Percentiles rank a stretch among this genome's conserved stretches.
phyloP scores from a whole-genome alignment of 2,797 vertebrate species.

The Mustela erminea region DNA sequence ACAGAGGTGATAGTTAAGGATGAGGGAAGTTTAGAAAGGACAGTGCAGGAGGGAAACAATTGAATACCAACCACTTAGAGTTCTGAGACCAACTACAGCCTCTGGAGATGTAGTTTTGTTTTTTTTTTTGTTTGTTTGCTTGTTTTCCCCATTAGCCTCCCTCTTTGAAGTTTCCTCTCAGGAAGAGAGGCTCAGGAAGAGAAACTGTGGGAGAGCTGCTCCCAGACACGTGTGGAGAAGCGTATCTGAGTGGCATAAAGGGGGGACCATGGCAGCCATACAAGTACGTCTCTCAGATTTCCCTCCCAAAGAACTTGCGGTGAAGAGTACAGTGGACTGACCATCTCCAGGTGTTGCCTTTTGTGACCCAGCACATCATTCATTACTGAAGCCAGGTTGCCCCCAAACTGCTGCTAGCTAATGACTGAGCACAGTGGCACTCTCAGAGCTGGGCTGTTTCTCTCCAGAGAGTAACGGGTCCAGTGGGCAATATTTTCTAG shows the following conservation, averaged over 20 bases:
- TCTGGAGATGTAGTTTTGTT: neutral
- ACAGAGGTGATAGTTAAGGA: neutral
- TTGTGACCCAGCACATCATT: neutral
- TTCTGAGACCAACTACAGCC: neutral
- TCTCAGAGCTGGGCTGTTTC: neutral
- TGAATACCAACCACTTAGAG: neutral
- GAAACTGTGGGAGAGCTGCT: neutral
- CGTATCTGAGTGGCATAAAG: neutral
- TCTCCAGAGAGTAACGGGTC: neutral
- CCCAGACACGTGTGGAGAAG: neutral
- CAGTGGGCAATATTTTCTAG: neutral
- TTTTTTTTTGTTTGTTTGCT: neutral
- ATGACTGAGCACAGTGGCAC: neutral
- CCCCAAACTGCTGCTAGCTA: neutral
- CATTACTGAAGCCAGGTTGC: neutral
- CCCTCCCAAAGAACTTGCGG: neutral
- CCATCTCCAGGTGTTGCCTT: neutral
- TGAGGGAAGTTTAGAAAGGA: neutral
- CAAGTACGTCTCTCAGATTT: neutral
- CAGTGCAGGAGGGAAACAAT: neutral
- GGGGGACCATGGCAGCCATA: neutral
- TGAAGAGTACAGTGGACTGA: neutral
- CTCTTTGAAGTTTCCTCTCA: neutral
- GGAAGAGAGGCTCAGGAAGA: neutral
- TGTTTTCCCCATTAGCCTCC: neutral